phyloP scores from a whole-genome alignment of 2,113 vertebrate genomes.

The Pollachius pollachius region DNA sequence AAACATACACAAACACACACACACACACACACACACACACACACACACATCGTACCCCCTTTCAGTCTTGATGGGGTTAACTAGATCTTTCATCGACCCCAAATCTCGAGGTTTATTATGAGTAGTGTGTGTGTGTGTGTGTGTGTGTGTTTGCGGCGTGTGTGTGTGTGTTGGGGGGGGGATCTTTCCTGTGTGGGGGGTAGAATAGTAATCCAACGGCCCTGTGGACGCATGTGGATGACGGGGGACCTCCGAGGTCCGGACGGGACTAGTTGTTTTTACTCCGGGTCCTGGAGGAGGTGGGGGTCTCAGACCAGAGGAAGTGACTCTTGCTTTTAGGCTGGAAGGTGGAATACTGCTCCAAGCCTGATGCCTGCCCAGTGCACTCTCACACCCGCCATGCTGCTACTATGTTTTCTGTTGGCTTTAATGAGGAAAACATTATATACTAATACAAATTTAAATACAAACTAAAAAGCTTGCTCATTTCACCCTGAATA shows the following conservation, averaged over 20 bases:
- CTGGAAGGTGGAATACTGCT: too few relatives aligned
- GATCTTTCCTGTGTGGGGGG: slow-evolving; percentile 68
- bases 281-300: slow-evolving; percentile 38
- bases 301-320: slow-evolving; percentile 30
- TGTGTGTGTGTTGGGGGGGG: neutral
- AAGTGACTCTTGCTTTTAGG: slow-evolving; percentile 47
- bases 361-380: too few relatives aligned
- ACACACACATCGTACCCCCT: slow-evolving; percentile 25
- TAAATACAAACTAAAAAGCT: too few relatives aligned
- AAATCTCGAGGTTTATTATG: slow-evolving; percentile 63
- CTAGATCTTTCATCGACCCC: slow-evolving; percentile 68
- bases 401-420: too few relatives aligned
- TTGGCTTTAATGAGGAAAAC: too few relatives aligned
- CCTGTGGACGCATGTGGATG: slow-evolving; percentile 42
- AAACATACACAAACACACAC: too few relatives aligned
- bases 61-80: slow-evolving; percentile 61
- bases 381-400: too few relatives aligned
- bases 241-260: slow-evolving; percentile 36
- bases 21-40: neutral
- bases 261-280: slow-evolving; percentile 54
- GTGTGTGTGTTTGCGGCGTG: too few relatives aligned
- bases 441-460: too few relatives aligned
- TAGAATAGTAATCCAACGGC: slow-evolving; percentile 66
- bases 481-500: too few relatives aligned
- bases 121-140: slow-evolving; percentile 19